Evolutionary conservation across 2,888 invertebrate species (phyloP), one percentile per base, ranked within the genome.

Genomic region (Andrena dorsata): DNA sequence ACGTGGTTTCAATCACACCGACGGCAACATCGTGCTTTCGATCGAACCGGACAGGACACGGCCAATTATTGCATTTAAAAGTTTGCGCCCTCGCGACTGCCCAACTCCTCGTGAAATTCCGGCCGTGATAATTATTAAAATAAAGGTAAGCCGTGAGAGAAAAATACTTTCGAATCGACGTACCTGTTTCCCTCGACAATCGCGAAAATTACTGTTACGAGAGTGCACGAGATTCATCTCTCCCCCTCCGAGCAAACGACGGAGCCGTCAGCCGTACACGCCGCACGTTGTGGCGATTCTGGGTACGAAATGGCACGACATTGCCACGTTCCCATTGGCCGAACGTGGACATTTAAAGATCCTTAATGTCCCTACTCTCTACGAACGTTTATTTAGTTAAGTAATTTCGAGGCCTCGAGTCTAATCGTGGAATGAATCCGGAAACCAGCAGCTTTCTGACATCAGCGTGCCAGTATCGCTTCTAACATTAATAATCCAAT

Each of bases 1-100:
- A 86, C 85, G 85, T 86, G 85, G 85, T 86, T 85, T 74, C 73
- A 86, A 83, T 77, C 73, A 49, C 51, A 32, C 41, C 58, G 70
- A 68, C 64, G 70, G 35, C 26, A 74, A 64, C 73, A 82, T 70
- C 76, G 65, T 83, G 65, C 49, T 70, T 64, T 49, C 30, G 56
- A 63, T 61, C 13, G 56, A 78, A 74, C 35, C 47, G 30, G 78
- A 60, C 47, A 26, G 13, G 8, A 51, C 41, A 61, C 26, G 26
- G 5, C 8, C 23, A 53, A 23, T 7, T 53, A 7, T 82, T 79
- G 66, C 66, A 70, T 79, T 79, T 70, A 79, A 65, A 69, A 74
- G 2, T 8, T 16, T 51, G 32, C 2, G 20, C 20, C 58, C 5
- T 6, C 16, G 32, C 2, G 28, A 60, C n/a, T 51, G 0, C 2